Base-by-base conservation (phyloP, 1,140 invertebrate species). In the Drosophila chauvacae region DNA sequence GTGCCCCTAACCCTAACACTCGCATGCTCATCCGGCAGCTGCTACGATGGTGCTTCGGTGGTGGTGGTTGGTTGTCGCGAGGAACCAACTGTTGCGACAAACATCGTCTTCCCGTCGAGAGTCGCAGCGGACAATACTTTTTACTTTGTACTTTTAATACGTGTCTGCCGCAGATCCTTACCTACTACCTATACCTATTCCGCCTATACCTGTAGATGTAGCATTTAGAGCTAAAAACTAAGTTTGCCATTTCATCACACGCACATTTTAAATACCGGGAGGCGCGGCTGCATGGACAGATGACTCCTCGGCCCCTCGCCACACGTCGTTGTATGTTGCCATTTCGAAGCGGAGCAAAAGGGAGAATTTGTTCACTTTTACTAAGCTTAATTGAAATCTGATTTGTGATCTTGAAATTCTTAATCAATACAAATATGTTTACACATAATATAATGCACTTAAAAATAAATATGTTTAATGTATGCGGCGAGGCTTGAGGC, bases 401-500 rank as follows among this genome's bases (percentile, higher is more conserved):
- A 85, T 81, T 90, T 90, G 85, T 90, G 85, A 90, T 90, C 85
- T 90, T 90, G 81, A 80, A 90, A 90, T 60, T 85, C 74, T 62
- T 85, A 70, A 90, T 85, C 85, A 90, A 84, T 90, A 84, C 72
- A 72, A 74, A 83, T 81, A 78, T 70, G 71, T 87, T 80, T 80
- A 82, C 80, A 82, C 71, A 81, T 87, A 87, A 86, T 72, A 72
- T 66, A 87, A 88, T 88, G 65, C 80, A 82, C 51, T 77, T 85
- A 77, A 66, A 39, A 88, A 70, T 78, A 80, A 76, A 85, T 81
- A 85, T 70, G 45, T 61, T 81, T 86, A 87, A 62, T 69, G 51
- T 70, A 79, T 78, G 77, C 39, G 53, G 60, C 62, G 77, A 70
- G 57, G 69, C 74, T 81, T 84, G 71, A 53, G 59, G 85, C 85